Conservation (phyloP, 2,888 invertebrate genomes). For the Stenurella melanura region DNA sequence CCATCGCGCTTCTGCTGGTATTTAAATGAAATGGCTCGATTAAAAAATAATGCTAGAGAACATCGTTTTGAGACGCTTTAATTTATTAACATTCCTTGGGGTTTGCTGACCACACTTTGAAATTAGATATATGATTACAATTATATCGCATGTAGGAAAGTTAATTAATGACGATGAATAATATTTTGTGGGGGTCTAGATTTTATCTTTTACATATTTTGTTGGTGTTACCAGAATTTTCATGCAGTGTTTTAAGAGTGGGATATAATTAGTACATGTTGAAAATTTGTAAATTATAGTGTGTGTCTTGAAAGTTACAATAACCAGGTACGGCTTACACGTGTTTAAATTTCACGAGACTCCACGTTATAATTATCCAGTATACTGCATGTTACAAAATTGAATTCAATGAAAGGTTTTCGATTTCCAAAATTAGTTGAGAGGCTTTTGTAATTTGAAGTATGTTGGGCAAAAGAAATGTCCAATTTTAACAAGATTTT, state of each 20-base stretch:
- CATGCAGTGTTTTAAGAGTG: background rate
- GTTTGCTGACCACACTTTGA: constrained; percentile 20
- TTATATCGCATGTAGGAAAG: constrained; percentile 4
- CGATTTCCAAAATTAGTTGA: too few species aligned
- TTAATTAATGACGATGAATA: constrained; percentile 26
- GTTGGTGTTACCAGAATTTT: background rate
- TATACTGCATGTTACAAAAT: too few species aligned
- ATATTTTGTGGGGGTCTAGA: constrained; percentile 3
- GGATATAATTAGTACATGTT: background rate
- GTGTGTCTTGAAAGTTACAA: too few species aligned
- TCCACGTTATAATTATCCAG: too few species aligned
- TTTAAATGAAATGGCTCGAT: constrained; percentile 33
- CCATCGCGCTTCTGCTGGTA: constrained; percentile 10
- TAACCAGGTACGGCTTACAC: too few species aligned
- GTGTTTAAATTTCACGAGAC: too few species aligned
- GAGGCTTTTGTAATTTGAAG: too few species aligned
- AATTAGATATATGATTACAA: constrained; percentile 25
- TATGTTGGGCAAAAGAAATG: too few species aligned
- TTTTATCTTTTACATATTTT: background rate
- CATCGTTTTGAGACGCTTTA: constrained; percentile 22
- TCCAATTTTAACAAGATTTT: too few species aligned
- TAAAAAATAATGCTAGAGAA: constrained; percentile 36
- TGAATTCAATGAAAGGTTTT: too few species aligned
- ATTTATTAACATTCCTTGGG: constrained; percentile 34
- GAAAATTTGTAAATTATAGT: too few species aligned